These are phyloP conservation scores for Micropterix aruncella DNA, from an alignment of 2,888 invertebrate species.

Conservation along the genomic window DNA sequence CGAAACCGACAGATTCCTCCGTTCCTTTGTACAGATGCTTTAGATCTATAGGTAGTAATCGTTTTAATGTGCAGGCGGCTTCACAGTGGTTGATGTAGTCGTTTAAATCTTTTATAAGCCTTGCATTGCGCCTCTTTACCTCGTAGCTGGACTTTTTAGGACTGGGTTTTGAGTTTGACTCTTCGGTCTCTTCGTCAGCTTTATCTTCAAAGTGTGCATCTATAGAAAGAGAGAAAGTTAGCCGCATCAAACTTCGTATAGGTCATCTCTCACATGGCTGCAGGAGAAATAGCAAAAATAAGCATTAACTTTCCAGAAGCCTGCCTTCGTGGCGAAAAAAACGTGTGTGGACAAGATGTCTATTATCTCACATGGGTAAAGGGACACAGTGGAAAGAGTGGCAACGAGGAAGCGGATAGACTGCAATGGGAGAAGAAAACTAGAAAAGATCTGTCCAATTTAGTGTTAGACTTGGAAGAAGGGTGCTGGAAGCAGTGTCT, in stretches of 20 bases:
- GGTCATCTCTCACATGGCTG: constrained; percentile 3
- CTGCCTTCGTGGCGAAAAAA: too few relatives aligned
- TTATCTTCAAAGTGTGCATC: constrained; percentile 28
- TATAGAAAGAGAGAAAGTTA: constrained; percentile 16
- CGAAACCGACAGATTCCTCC: constrained; percentile 23
- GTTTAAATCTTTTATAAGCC: constrained; percentile 54
- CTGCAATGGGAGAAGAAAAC: too few relatives aligned
- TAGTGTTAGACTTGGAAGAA: too few relatives aligned
- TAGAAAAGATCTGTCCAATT: too few relatives aligned
- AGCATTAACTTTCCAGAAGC: background rate
- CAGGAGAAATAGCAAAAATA: background rate
- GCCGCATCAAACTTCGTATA: too few relatives aligned
- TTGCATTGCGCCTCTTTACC: background rate
- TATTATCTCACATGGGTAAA: too few relatives aligned
- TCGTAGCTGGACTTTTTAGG: background rate
- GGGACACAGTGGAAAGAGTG: too few relatives aligned
- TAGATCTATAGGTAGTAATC: constrained; percentile 73
- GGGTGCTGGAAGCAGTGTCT: too few relatives aligned
- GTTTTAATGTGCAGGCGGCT: constrained; percentile 65
- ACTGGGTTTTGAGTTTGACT: constrained; percentile 12
- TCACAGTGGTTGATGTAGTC: constrained; percentile 57
- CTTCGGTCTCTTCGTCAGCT: constrained; percentile 12
- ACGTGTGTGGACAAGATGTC: too few relatives aligned
- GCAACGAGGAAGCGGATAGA: too few relatives aligned
- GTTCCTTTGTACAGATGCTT: constrained; percentile 54